Evolutionary conservation across 1,140 invertebrate species (phyloP).

Genomic region (Coboldia fuscipes): DNA sequence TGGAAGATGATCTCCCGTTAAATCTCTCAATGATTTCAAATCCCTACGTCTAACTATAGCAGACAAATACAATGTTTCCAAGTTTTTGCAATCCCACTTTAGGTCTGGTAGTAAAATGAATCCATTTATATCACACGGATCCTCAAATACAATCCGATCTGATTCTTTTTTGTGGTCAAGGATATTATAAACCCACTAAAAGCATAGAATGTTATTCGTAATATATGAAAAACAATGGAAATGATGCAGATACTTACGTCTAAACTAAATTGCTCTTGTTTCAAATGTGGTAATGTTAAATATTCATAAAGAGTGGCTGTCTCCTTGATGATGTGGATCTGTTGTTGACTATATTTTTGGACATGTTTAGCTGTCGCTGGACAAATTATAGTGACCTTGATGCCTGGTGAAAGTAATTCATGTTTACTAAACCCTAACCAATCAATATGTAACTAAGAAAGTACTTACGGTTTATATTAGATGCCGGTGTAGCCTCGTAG

Average conservation of each 20-base stretch:
- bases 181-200: conserved; percentile 91
- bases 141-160: conserved; percentile 72
- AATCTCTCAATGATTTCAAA: conserved; percentile 67
- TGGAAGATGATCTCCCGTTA: conserved; percentile 54
- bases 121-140: conserved; percentile 52
- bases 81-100: conserved; percentile 73
- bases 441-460: conserved; percentile 1
- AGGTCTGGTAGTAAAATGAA: conserved; percentile 82
- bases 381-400: conserved; percentile 71
- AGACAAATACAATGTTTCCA: conserved; percentile 60
- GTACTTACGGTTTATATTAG: conserved; percentile 41
- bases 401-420: conserved; percentile 25
- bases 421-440: not conserved
- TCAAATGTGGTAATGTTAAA: conserved; percentile 55
- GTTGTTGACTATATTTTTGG: conserved; percentile 56
- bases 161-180: conserved; percentile 73
- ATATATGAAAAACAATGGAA: not conserved
- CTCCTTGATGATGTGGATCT: conserved; percentile 56
- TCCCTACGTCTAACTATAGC: conserved; percentile 51
- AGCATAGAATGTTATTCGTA: not conserved
- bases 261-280: conserved; percentile 44
- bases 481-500: conserved; percentile 44
- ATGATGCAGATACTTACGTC: conserved; percentile 29
- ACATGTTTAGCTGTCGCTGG: conserved; percentile 86
- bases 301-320: conserved; percentile 62